Base-by-base conservation (phyloP, 2,888 invertebrate genomes). In the Ephialtes manifestator region DNA sequence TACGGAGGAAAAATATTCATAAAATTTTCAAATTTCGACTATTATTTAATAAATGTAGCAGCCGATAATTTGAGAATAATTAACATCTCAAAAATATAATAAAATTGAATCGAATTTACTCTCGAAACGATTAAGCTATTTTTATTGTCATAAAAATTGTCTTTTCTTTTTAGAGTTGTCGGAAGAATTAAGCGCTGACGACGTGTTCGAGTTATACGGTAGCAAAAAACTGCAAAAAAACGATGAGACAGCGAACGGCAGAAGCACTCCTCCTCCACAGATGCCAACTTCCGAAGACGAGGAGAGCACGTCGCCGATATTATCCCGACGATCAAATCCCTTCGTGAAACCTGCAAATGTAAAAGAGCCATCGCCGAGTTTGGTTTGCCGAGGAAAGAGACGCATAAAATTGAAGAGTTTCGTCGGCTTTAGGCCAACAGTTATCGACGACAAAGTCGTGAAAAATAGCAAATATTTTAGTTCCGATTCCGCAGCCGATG, bases 381-480 rank as follows among this genome's bases (percentile, higher is more conserved):
- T 93, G 58, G 68, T 93, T 55, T 86, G 71, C 10, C 89, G 87
- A 24, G 88, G 87, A n/a, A 90, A 89, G 78, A 90, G 87, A 80
- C 89, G 89, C n/a, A 75, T 89, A 68, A 89, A 87, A 20, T 80
- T 90, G 10, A 89, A 87, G 55, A 89, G 87, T 80, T 80, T 89
- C 35, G 86, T 84, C 35, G 90, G 89, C 15, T 85, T 92, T 39
- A 90, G 85, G 35, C 89, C 91, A 43, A 94, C 94, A 15, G 89
- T 93, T 24, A 90, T 94, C 71, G 90, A 93, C 76, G 89, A 91
- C 39, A 88, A 87, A 53, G 83, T 78, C 18, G 63, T 91, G 4
- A 60, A 86, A 10, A 87, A 91, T 71, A 94, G 94, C 70, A 91
- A 92, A 91, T 94, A 92, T 84, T 94, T 94, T 78, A 74, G 67